Base-by-base conservation (phyloP, 2,113 vertebrate genomes). In the Myotis brandtii region DNA sequence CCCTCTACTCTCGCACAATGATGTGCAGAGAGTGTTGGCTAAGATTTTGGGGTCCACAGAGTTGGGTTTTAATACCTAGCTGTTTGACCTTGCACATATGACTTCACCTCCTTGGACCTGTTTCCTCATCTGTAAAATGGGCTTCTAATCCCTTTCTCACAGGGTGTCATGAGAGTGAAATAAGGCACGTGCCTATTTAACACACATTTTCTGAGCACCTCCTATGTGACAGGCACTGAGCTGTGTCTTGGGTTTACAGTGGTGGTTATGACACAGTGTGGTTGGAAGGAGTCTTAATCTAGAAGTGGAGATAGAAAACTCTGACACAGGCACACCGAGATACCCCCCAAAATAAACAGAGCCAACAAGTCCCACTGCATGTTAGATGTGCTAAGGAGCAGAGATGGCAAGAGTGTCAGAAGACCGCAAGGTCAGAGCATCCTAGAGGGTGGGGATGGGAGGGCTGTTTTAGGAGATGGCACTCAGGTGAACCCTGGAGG, bases 71-170 rank as follows among this genome's bases (percentile, higher is more conserved):
- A 25, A 12, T 34, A 32, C n/a, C 25, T 75, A 48, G 5, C n/a
- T 67, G 6, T 86, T 91, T 91, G 83, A 83, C 37, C 32, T 75
- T 27, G 46, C 30, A 37, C 13, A 34, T 5, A 2, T 73, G 43
- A 50, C 64, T 32, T 82, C 25, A 75, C 6, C 10, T 59, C 69
- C 86, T 62, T 10, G 30, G 40, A 52, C 16, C 59, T 59, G n/a
- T 83, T 93, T 92, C 32, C 30, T 67, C 64, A 34, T 56, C 62
- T 89, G 13, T 70, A n/a, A 90, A 81, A 82, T 79, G 83, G 48
- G 14, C 12, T 89, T 84, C 18, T 17, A 9, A 34, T 80, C 4
- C 48, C 11, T 91, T 89, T 72, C 66, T 76, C 17, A 66, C 20
- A 20, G 25, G n/a, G 40, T 56, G 11, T 70, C 56, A 32, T 27